Conservation (phyloP, 1,140 invertebrate genomes). For the Meloidogyne exigua region DNA sequence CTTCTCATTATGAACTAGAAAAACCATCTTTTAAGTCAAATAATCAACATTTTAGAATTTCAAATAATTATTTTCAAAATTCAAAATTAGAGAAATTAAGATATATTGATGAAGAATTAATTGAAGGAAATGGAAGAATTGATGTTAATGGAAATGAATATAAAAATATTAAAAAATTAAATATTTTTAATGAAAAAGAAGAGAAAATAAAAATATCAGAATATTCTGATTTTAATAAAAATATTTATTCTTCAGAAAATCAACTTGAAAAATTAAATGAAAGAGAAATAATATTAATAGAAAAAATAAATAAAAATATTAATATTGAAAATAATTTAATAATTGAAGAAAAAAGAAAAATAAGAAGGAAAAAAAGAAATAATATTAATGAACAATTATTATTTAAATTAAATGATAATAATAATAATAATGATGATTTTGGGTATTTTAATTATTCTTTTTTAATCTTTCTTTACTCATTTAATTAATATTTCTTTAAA, state of each 20-base stretch:
- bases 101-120: conserved; percentile 5
- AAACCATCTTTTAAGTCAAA: neutral
- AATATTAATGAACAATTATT: neutral
- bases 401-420: too few species aligned
- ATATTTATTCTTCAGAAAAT: neutral
- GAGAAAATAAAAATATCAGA: neutral
- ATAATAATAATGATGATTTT: neutral
- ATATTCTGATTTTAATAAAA: neutral
- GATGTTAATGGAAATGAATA: neutral
- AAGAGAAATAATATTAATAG: neutral
- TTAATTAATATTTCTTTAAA: too few species aligned
- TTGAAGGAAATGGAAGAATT: neutral
- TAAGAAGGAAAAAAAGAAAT: neutral
- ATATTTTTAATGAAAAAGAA: neutral
- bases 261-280: neutral
- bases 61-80: neutral
- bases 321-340: neutral
- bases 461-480: too few species aligned
- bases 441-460: neutral
- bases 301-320: too few species aligned
- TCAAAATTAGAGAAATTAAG: neutral
- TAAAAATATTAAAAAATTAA: neutral
- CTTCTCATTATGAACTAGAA: neutral
- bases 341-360: neutral
- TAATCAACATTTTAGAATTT: neutral